A percentile compares a stretch with the other conserved stretches of the same genome.
Conservation (phyloP, 1,140 invertebrate genomes). For the Leguminivora glycinivorella region DNA sequence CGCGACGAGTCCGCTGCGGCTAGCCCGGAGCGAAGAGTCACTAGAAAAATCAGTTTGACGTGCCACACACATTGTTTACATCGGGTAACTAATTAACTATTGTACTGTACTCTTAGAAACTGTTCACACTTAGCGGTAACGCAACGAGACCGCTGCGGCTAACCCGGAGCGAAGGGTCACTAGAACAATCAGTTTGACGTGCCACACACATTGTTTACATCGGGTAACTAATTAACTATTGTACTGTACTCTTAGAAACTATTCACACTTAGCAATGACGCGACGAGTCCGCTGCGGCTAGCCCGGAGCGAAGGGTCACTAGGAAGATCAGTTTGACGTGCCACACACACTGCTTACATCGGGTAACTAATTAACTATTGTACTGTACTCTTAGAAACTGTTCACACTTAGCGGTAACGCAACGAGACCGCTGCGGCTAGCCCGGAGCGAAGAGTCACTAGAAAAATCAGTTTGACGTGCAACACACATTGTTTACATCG, state of each 20-base stretch:
- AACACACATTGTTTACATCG: conserved; percentile 66
- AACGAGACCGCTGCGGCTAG: conserved; percentile 51
- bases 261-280: too few relatives aligned
- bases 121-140: too few relatives aligned
- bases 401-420: conserved; percentile 28
- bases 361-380: conserved; percentile 54
- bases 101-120: conserved; percentile 27
- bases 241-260: conserved; percentile 29
- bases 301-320: conserved; percentile 42
- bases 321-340: conserved; percentile 77
- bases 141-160: conserved; percentile 51
- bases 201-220: conserved; percentile 69
- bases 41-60: conserved; percentile 75
- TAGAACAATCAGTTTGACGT: conserved; percentile 76
- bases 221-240: conserved; percentile 43
- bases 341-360: conserved; percentile 67
- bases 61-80: conserved; percentile 73
- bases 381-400: too few relatives aligned
- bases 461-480: conserved; percentile 78
- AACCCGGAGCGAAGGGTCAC: conserved; percentile 42
- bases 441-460: conserved; percentile 44
- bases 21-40: conserved; percentile 42
- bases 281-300: conserved; percentile 51
- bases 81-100: conserved; percentile 40
- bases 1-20: conserved; percentile 52